Evolutionary conservation across 2,888 invertebrate species (phyloP), one percentile per base, ranked within the genome.

Genomic region (Volucella inflata): DNA sequence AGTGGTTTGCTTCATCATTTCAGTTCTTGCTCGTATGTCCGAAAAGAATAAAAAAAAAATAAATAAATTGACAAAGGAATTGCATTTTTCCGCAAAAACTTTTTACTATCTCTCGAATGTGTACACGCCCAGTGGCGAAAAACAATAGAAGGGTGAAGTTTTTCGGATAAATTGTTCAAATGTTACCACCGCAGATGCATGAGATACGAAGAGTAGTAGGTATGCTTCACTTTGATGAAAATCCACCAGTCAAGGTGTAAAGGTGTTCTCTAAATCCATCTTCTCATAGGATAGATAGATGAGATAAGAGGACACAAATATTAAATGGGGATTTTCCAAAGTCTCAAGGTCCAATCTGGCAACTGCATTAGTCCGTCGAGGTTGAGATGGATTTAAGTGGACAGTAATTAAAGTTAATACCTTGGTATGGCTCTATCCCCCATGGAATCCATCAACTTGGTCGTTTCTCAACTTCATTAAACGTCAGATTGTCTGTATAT

Each of bases 1-100:
- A 14, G 48, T 48, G 48, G 48, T 48, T 48, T 12, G 14, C 14
- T 8, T n/a, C 9, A 48, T 44, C 17, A 62, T 53, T 60, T 72
- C 38, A 21, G 40, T 38, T 71, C 60, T 71, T 40, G 40, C 17
- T 71, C 60, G 59, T 40, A 14, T 30, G 36, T n/a, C 12, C 48
- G 30, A 21, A 30, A 30, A n/a, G n/a, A 42, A n/a, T n/a, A n/a
- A n/a, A n/a, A n/a, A n/a, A n/a, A n/a, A n/a, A n/a, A n/a, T n/a
- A 51, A 51, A 71, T 62, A 16, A 72, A 72, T 62, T 62, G 62
- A 62, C 51, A 62, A 62, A 72, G 38, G 71, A 62, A 53, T 62
- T 62, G n/a, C 53, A 60, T 50, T 44, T 72, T 12, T 30, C 44
- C 62, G 38, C 62, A 62, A 62, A 71, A 72, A 50, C 36, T 53